Conservation (phyloP, 2,113 vertebrate species). For the Barbus barbus region DNA sequence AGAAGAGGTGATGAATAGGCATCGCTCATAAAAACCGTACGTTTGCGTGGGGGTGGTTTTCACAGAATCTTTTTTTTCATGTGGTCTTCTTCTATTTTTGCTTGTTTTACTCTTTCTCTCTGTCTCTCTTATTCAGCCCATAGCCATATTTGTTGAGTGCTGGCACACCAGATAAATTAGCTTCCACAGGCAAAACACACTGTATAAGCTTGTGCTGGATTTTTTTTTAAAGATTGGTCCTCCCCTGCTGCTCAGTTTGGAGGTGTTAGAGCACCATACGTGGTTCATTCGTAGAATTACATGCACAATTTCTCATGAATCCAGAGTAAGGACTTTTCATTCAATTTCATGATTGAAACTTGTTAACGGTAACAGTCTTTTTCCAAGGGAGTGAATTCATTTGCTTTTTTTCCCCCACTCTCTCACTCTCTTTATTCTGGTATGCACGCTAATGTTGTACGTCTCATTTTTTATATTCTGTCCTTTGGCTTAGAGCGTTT, state of each 20-base stretch:
- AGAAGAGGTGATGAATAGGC: background rate
- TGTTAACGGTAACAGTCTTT: constrained; percentile 21
- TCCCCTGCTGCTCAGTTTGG: constrained; percentile 44
- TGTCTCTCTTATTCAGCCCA: background rate
- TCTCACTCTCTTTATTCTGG: constrained; percentile 25
- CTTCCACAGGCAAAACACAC: constrained; percentile 45
- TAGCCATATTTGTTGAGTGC: constrained; percentile 33
- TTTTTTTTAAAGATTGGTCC: constrained; percentile 39
- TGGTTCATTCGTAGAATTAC: constrained; percentile 33
- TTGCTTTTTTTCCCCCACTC: constrained; percentile 27
- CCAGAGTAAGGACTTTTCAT: constrained; percentile 33
- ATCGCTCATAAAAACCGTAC: too few species aligned
- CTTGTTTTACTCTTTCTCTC: background rate
- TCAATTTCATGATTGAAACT: constrained; percentile 39
- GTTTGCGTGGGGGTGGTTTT: background rate
- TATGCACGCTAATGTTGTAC: constrained; percentile 31
- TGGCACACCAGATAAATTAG: constrained; percentile 45
- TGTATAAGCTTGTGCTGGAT: constrained; percentile 16
- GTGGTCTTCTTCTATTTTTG: background rate
- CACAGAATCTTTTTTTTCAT: background rate
- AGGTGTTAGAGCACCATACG: constrained; percentile 41
- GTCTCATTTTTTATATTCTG: constrained; percentile 32
- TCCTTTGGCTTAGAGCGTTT: constrained; percentile 43
- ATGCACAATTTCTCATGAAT: constrained; percentile 23
- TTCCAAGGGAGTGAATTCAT: constrained; percentile 34